Evolutionary conservation across 2,888 invertebrate species (phyloP).

Genomic region (Dryobota labecula): DNA sequence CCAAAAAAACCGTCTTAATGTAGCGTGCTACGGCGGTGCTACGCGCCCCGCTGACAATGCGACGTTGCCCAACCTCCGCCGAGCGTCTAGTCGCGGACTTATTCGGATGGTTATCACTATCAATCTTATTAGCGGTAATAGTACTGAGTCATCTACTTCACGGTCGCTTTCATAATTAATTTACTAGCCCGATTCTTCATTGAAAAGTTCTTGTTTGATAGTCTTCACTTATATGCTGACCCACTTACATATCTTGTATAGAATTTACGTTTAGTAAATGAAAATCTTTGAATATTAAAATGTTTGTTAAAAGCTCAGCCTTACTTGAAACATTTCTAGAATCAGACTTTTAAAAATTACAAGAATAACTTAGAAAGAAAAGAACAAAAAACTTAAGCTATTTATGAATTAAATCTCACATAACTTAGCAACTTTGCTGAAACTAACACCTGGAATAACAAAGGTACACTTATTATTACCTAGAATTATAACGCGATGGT

Average conservation of each 20-base stretch:
- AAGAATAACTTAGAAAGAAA: slow-evolving; percentile 21
- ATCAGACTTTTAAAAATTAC: neutral
- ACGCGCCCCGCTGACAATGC: slow-evolving; percentile 30
- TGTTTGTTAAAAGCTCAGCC: neutral
- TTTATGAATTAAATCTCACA: slow-evolving; percentile 33
- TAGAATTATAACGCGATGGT: slow-evolving; percentile 42
- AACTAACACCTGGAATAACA: slow-evolving; percentile 49
- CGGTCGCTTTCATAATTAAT: slow-evolving; percentile 38
- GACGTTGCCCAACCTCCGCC: slow-evolving; percentile 26
- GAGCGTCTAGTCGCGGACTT: slow-evolving; percentile 48
- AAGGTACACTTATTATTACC: slow-evolving; percentile 41
- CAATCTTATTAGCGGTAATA: slow-evolving; percentile 64
- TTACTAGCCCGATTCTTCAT: slow-evolving; percentile 22
- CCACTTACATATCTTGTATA: neutral
- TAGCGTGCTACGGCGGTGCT: too few species aligned
- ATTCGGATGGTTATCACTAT: slow-evolving; percentile 65
- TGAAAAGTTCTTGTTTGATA: slow-evolving; percentile 22
- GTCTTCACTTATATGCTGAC: neutral
- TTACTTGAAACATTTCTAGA: slow-evolving; percentile 5
- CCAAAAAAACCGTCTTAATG: neutral
- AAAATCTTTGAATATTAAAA: slow-evolving; percentile 8
- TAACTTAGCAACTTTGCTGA: slow-evolving; percentile 20
- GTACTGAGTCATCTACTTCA: slow-evolving; percentile 49
- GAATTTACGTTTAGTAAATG: neutral
- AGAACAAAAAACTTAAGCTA: slow-evolving; percentile 13